Conservation (phyloP, 1,140 invertebrate species). For the Phymastichus coffea region DNA sequence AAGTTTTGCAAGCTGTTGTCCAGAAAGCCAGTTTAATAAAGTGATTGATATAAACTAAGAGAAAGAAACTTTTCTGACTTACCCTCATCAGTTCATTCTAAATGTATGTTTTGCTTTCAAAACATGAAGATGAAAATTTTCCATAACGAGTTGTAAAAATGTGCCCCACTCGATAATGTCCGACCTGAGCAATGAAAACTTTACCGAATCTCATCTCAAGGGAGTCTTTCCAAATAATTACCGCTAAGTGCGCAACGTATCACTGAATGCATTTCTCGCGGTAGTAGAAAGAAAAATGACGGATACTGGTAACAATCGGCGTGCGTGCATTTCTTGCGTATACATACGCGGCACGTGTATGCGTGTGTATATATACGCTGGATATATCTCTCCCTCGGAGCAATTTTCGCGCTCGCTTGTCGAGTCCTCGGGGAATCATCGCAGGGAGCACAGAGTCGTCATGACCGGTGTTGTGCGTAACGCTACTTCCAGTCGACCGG, state of each 20-base stretch:
- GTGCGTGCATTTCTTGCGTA: conserved; percentile 31
- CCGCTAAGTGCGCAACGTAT: conserved; percentile 9
- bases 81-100: too few species aligned
- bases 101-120: too few species aligned
- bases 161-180: too few species aligned
- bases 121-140: too few species aligned
- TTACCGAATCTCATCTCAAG: too few species aligned
- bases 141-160: too few species aligned
- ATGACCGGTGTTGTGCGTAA: background rate
- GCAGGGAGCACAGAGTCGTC: background rate
- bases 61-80: too few species aligned
- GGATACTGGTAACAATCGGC: conserved; percentile 46
- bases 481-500: conserved; percentile 48
- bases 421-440: conserved; percentile 38
- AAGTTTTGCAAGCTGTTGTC: too few species aligned
- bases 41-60: too few species aligned
- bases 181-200: too few species aligned
- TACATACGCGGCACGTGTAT: too few species aligned
- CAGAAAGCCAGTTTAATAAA: too few species aligned
- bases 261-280: conserved; percentile 14
- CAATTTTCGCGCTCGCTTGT: conserved; percentile 44
- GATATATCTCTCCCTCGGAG: conserved; percentile 31
- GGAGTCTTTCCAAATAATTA: conserved; percentile 7
- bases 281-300: conserved; percentile 28
- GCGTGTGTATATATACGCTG: conserved; percentile 2